phyloP scores from a whole-genome alignment of 2,113 vertebrate genomes.

The Sander vitreus region DNA sequence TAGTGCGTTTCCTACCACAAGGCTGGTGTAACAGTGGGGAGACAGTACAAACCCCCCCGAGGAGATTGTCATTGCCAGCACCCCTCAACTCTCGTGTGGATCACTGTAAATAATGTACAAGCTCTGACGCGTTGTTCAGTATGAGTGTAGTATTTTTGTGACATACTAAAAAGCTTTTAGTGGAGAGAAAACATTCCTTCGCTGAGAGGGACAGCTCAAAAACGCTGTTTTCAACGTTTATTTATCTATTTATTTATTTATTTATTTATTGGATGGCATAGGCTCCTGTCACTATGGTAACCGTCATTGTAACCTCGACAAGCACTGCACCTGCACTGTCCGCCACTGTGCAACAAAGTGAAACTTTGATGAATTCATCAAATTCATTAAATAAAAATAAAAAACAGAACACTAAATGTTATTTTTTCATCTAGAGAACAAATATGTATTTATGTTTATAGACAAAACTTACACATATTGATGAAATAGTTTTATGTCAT shows the following conservation, averaged over 20 bases:
- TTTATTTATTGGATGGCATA: slow-evolving; percentile 74
- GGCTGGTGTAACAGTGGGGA: slow-evolving; percentile 63
- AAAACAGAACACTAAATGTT: slow-evolving; percentile 63
- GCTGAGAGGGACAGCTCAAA: slow-evolving; percentile 65
- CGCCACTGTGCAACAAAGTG: slow-evolving; percentile 83
- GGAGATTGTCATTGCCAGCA: slow-evolving; percentile 72
- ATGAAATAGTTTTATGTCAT: slow-evolving; percentile 65
- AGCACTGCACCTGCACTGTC: slow-evolving; percentile 84
- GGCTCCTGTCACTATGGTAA: slow-evolving; percentile 76
- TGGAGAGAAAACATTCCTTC: slow-evolving; percentile 69
- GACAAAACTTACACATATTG: slow-evolving; percentile 68
- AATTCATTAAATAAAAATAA: slow-evolving; percentile 67
- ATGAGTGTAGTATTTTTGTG: slow-evolving; percentile 84
- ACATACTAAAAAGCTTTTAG: slow-evolving; percentile 80
- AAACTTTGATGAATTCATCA: slow-evolving; percentile 74
- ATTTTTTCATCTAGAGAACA: slow-evolving; percentile 81
- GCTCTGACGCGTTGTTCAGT: slow-evolving; percentile 81
- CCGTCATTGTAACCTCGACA: slow-evolving; percentile 71
- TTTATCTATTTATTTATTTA: slow-evolving; percentile 73
- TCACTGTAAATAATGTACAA: slow-evolving; percentile 84
- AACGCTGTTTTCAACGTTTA: slow-evolving; percentile 66
- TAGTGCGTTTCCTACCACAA: slow-evolving; percentile 68
- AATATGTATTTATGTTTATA: slow-evolving; percentile 78
- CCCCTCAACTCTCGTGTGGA: slow-evolving; percentile 67
- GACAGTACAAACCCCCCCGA: slow-evolving; percentile 31